Base-by-base conservation (phyloP, 2,113 vertebrate genomes). In the Pleuronectes platessa region DNA sequence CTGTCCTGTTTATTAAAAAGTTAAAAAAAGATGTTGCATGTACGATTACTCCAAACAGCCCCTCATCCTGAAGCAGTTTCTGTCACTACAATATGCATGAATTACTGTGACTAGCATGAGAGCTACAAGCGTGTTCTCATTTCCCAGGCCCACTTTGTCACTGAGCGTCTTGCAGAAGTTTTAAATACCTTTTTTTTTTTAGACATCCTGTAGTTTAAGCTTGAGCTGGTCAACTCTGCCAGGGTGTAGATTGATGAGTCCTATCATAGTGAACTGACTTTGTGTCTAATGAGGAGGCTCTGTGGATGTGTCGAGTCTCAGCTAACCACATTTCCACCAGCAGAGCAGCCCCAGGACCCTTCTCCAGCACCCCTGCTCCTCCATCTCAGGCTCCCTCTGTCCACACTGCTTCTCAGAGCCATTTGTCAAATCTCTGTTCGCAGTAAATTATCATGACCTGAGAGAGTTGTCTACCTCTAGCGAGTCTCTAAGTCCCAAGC, bases 391-490 rank as follows among this genome's bases (percentile, higher is more conserved):
- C 86, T 81, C 26, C n/a, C 68, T 60, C 65, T 75, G 86, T 88
- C 81, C 65, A 73, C 74, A 59, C 47, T 68, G 78, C 69, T 64
- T 88, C 80, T 82, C n/a, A 68, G 60, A 82, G 70, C 82, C 86
- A 87, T 94, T 94, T 89, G 87, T 92, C 92, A 93, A 54, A 86
- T 74, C 77, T 82, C 80, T 74, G 68, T 65, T 68, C 66, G 76
- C 82, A 90, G 90, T 88, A 88, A 93, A 92, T 92, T 87, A 92
- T 89, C 75, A 89, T 71, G 83, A 88, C 89, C 86, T 49, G 3
- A 64, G 86, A 88, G 81, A 88, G 72, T 74, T 75, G 65, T 82
- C 80, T 86, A 76, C 77, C 73, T 82, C 74, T 49, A 64, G 81
- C 74, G 75, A 65, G 74, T 73, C 78, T 61, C 42, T 61, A 37